Percentiles rank a stretch among this genome's conserved stretches.
phyloP scores from a whole-genome alignment of 2,888 invertebrate genomes.

The Sminthurinus aureus region DNA sequence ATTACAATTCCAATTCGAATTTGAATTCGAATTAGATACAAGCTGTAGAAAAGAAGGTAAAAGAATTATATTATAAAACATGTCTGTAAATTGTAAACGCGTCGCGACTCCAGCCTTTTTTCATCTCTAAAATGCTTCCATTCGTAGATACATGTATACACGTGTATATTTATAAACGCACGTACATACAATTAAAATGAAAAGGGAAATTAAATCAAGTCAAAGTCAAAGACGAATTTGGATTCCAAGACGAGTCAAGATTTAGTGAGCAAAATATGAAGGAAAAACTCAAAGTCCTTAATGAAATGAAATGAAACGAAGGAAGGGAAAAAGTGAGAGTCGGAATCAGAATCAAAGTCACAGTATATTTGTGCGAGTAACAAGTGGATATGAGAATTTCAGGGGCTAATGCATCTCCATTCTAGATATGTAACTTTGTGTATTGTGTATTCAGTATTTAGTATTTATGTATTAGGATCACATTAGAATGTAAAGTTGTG shows the following conservation, averaged over 20 bases:
- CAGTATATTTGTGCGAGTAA: constrained; percentile 1
- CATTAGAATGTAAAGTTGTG: no score
- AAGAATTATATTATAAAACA: background rate
- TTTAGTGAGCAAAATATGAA: constrained; percentile 7
- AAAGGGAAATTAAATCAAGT: background rate
- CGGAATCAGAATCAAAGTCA: background rate
- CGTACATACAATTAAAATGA: background rate
- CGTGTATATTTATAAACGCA: no score
- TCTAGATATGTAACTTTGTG: no score
- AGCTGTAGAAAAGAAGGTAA: no score
- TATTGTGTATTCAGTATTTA: no score
- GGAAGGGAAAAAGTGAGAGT: constrained; percentile 27
- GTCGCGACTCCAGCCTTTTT: background rate
- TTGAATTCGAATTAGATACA: no score
- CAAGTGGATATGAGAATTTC: background rate
- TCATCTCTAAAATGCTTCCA: no score
- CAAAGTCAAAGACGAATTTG: background rate
- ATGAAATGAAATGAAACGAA: constrained; percentile 29
- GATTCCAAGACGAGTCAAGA: background rate
- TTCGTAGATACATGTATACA: no score
- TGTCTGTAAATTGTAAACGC: background rate
- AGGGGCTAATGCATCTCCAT: no score
- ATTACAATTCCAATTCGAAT: no score
- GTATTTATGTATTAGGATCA: no score
- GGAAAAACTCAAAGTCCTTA: background rate